Evolutionary conservation across 2,113 vertebrate genomes (phyloP).

Genomic region (Centrocercus urophasianus): DNA sequence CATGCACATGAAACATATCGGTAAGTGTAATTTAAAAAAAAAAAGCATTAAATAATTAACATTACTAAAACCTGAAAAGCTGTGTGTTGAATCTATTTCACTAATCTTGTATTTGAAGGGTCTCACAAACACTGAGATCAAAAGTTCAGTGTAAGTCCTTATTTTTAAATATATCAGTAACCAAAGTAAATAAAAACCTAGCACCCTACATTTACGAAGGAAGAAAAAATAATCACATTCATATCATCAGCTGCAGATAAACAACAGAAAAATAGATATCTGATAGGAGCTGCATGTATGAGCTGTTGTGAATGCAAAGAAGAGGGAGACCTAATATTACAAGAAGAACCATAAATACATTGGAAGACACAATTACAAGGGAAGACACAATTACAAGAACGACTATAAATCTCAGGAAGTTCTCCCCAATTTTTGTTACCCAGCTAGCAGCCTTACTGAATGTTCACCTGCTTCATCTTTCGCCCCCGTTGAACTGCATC

Average conservation of each 20-base stretch:
- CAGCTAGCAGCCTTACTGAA: not conserved
- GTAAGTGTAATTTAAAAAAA: not conserved
- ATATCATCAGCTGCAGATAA: slow-evolving; percentile 20
- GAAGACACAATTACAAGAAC: not conserved
- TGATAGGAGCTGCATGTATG: not conserved
- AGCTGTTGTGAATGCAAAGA: not conserved
- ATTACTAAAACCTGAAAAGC: not conserved
- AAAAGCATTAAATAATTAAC: not conserved
- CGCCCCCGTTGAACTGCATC: not conserved
- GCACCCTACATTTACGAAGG: not conserved
- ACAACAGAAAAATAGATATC: not conserved
- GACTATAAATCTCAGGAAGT: not conserved
- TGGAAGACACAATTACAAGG: not conserved
- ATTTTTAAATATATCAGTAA: not conserved
- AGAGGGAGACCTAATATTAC: not conserved
- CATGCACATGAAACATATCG: not conserved
- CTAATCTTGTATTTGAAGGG: not conserved
- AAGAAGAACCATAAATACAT: slow-evolving; percentile 6
- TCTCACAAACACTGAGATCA: not conserved
- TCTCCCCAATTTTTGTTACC: not conserved
- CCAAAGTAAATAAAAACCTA: not conserved
- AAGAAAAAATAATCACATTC: not conserved
- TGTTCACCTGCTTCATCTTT: not conserved
- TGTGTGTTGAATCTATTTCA: not conserved
- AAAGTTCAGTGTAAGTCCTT: not conserved